Base-by-base conservation (phyloP, 2,888 invertebrate genomes). In the Octodonta nipae region DNA sequence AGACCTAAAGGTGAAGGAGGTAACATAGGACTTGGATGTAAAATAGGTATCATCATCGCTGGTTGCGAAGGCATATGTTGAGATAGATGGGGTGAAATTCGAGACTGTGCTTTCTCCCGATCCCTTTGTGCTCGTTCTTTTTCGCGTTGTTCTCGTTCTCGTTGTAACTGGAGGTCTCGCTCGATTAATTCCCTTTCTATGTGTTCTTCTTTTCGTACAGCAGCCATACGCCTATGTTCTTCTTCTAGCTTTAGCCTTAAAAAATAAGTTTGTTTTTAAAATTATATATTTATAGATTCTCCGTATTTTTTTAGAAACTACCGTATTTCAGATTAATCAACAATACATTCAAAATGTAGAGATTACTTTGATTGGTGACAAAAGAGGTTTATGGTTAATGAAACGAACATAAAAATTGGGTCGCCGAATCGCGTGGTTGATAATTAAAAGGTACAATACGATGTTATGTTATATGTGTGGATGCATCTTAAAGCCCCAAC, bases 181-280 rank as follows among this genome's bases (percentile, higher is more conserved):
- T 72, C 71, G 49, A 72, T 44, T 10, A 61, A 37, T 39, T 62
- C 63, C 13, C 61, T 50, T 49, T 68, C 69, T 53, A 61, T n/a
- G 26, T 26, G 26, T 8, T 26, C 10, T 49, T 70, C 69, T 35
- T 69, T 63, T 50, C 71, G 65, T 30, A 36, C 41, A 8, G 47
- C 43, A 8, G 43, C 44, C 45, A 73, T 61, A 33, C 75, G 64
- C 35, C 76, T 61, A 48, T 78, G 76, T 49, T 77, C 76, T 52
- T 78, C 78, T 56, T 78, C 79, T 42, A 78, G 56, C 58, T 79
- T 79, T 49, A 78, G 59, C 48, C 77, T 72, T n/a, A n/a, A n/a
- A n/a, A n/a, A n/a, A n/a, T n/a, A n/a, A n/a, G n/a, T n/a, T n/a
- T n/a, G n/a, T n/a, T n/a, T n/a, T n/a, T n/a, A n/a, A n/a, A n/a